Evolutionary conservation across 1,140 invertebrate species (phyloP), one percentile per base, ranked within the genome.

Genomic region (Streblospio benedicti): DNA sequence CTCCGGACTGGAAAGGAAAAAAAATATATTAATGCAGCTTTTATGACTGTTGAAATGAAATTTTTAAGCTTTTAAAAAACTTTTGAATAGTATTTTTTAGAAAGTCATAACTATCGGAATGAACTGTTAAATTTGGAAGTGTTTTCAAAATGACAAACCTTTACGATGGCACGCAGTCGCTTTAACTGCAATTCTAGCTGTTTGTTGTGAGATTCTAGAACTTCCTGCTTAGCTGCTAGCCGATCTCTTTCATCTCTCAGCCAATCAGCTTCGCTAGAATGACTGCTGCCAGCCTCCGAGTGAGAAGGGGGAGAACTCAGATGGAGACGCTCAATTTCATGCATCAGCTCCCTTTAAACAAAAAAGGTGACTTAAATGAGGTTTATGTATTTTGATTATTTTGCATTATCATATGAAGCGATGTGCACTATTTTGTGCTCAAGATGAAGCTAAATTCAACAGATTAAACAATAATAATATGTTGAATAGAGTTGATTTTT

Each of bases 131-230:
- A 38, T 9, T 9, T 38, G 35, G 35, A 9, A 9, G 9, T 9
- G n/a, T 38, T 38, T 38, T 38, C 9, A n/a, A 38, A 9, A n/a
- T 9, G 9, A 9, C 35, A 38, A n/a, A 9, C 50, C 25, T 52
- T 52, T 18, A 52, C 23, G 6, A 52, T 20, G 25, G 9, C 4
- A 25, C 31, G 50, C n/a, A 65, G 53, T 43, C 57, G 43, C 41
- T 52, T 30, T 5, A 63, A 49, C 20, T 60, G 52, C 50, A 56
- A 20, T 43, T 63, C 62, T 27, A 67, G 56, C 20, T 62, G 45
- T 16, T 41, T 53, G 45, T 65, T 67, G 35, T 67, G 64, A 12
- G 52, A 50, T n/a, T 65, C 61, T 20, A 65, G 33, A 14, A 63
- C 55, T 41, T 67, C 60, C 27, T 59, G 52, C 32, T 54, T 57